Base-by-base conservation (phyloP, 2,888 invertebrate genomes). In the Stenichneumon culpator region DNA sequence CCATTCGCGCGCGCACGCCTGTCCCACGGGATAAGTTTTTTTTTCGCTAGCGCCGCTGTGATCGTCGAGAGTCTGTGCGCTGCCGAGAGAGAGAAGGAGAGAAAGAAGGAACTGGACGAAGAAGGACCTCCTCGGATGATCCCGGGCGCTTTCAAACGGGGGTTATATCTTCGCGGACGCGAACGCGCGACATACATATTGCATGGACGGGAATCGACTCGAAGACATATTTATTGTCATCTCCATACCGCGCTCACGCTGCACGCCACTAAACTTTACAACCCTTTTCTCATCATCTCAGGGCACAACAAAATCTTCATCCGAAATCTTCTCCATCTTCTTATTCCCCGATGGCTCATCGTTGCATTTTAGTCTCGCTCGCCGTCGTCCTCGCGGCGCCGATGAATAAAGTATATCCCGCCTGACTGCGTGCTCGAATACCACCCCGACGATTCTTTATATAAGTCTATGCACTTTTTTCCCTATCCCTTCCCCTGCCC, bases 141-240 rank as follows among this genome's bases (percentile, higher is more conserved):
- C 73, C 75, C 36, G 63, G 50, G 22, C 57, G 70, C 47, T 69
- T 70, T 47, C 63, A 14, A 14, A 14, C 60, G 63, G 28, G 47
- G 69, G 44, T 44, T 67, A 87, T 88, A 89, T 90, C 88, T 88
- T 85, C 89, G 88, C 87, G 90, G 89, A 88, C 89, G 87, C 89
- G 88, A 89, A 74, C 63, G 79, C 75, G 88, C 88, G 88, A 86
- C 91, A 93, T 93, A 91, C 92, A 93, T 93, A 93, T 93, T 93
- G 92, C 93, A 93, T 93, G 92, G 86, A 88, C 88, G 87, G 60
- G 82, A 44, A 74, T 72, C 77, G 82, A 79, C 82, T 65, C 87
- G 79, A 83, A 88, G 92, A 93, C 91, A 92, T 92, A 93, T 93
- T 93, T 92, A 92, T 93, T 91, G 93, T 91, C 90, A 91, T 92